Evolutionary conservation across 2,113 vertebrate species (phyloP).

Genomic region (Oenanthe melanoleuca): DNA sequence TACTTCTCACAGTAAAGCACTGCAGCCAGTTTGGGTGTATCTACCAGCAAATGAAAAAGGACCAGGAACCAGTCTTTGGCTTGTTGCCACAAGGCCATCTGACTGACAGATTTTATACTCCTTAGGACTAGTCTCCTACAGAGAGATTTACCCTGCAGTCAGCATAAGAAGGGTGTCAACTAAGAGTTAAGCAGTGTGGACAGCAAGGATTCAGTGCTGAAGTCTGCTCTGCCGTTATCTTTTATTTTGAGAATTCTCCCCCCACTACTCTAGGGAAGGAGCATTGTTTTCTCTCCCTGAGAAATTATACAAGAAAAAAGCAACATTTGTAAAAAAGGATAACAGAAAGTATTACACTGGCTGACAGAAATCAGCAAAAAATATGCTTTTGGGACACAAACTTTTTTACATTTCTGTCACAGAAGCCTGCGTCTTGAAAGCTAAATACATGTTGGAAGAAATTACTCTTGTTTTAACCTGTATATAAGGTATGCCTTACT

Average conservation of each 20-base stretch:
- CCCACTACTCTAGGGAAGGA: neutral
- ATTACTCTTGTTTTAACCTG: neutral
- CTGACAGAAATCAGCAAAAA: neutral
- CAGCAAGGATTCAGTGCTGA: neutral
- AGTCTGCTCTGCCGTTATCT: neutral
- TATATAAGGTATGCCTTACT: neutral
- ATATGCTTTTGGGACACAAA: neutral
- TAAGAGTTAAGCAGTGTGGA: neutral
- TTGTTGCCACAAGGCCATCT: neutral
- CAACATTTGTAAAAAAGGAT: neutral
- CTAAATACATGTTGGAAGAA: neutral
- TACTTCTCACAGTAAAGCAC: neutral
- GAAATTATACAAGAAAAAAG: neutral
- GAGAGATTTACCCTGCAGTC: neutral
- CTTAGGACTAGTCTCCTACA: neutral
- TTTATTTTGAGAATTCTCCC: neutral
- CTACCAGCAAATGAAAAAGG: neutral
- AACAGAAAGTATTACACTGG: neutral
- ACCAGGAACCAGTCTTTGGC: neutral
- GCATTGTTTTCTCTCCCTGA: neutral
- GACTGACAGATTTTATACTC: neutral
- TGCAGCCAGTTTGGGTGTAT: neutral
- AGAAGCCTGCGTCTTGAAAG: neutral
- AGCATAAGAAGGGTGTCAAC: neutral
- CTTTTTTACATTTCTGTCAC: neutral